Conservation (phyloP, 1,140 invertebrate genomes). For the Aphis gossypii region DNA sequence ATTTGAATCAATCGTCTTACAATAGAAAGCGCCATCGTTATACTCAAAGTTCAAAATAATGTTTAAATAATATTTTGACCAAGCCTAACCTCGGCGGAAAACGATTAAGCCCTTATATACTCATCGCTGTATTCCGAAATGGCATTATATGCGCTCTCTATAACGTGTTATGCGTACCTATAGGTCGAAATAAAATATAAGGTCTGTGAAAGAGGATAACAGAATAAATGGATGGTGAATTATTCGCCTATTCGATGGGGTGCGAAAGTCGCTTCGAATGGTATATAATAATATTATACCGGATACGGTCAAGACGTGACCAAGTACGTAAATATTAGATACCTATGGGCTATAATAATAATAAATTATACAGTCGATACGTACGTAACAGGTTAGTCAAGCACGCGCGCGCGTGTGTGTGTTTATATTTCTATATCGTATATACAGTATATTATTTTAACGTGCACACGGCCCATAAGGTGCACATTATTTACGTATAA, state of each 20-base stretch:
- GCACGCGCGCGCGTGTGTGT: not conserved
- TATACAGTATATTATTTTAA: constrained; percentile 18
- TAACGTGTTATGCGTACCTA: no score
- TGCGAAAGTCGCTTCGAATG: not conserved
- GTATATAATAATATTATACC: not conserved
- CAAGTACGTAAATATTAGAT: not conserved
- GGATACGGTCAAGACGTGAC: not conserved
- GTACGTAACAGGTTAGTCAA: not conserved
- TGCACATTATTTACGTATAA: constrained; percentile 24
- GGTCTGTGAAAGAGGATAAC: no score
- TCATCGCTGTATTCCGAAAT: no score
- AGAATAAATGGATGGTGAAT: not conserved
- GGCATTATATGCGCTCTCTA: no score
- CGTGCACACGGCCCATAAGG: constrained; percentile 43
- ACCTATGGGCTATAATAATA: not conserved
- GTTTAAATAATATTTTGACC: no score
- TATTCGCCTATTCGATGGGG: no score
- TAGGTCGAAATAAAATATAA: no score
- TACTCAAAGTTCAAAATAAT: no score
- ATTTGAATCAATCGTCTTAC: no score
- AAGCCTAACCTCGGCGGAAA: no score
- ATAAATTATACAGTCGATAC: not conserved
- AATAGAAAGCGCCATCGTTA: no score
- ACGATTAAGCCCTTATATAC: no score
- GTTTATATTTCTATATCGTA: not conserved